Evolutionary conservation across 2,113 vertebrate genomes (phyloP).

Genomic region (Psittacula cyanocephala): DNA sequence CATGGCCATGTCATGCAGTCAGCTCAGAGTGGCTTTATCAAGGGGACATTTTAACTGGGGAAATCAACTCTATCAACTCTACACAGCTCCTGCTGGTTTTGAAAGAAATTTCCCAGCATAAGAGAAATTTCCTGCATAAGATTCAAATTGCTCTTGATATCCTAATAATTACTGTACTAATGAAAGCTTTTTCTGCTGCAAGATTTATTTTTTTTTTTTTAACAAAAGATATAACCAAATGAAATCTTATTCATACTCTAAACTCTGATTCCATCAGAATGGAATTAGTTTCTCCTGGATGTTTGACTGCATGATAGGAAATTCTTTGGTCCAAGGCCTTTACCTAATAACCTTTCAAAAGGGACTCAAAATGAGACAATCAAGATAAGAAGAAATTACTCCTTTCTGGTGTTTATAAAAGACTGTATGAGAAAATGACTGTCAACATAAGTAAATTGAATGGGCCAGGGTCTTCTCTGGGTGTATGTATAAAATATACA

Average conservation of each 20-base stretch:
- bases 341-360: background rate
- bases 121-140: background rate
- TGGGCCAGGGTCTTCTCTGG: background rate
- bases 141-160: background rate
- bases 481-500: background rate
- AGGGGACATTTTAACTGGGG: background rate
- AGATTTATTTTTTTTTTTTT: background rate
- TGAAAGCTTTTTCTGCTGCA: background rate
- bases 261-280: background rate
- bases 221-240: background rate
- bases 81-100: background rate
- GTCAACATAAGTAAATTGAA: background rate
- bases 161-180: background rate
- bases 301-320: background rate
- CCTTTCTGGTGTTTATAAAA: background rate
- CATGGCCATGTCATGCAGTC: rapidly evolving
- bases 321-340: background rate
- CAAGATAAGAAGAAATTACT: background rate
- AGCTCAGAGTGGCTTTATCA: background rate
- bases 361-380: background rate
- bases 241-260: background rate
- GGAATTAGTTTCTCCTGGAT: background rate
- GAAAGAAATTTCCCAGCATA: background rate
- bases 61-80: background rate
- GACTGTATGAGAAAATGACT: background rate